A percentile compares a stretch with the other conserved stretches of the same genome.
These are phyloP conservation scores for Pogonomyrmex barbatus DNA, from an alignment of 1,140 invertebrate species.

Conservation along the genomic window DNA sequence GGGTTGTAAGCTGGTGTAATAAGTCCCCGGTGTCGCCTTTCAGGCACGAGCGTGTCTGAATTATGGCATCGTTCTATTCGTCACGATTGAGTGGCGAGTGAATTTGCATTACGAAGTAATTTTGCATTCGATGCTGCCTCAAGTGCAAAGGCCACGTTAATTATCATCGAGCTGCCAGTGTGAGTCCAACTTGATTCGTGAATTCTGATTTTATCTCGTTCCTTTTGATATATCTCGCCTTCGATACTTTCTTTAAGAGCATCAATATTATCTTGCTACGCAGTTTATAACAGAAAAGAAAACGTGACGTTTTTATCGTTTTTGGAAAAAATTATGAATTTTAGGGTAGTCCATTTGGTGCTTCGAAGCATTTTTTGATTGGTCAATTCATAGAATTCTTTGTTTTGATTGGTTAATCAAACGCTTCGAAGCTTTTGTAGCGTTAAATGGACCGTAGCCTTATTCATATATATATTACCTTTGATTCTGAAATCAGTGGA, in stretches of 20 bases:
- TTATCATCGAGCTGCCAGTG: not conserved
- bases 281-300: not conserved
- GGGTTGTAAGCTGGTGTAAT: too few relatives aligned
- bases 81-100: not conserved
- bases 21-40: not conserved
- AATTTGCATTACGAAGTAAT: conserved; percentile 10
- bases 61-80: not conserved
- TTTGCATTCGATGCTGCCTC: not conserved
- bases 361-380: too few relatives aligned
- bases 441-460: too few relatives aligned
- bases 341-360: too few relatives aligned
- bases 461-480: not conserved
- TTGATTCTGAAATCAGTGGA: not conserved
- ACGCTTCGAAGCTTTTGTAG: too few relatives aligned
- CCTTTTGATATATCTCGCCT: not conserved
- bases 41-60: not conserved
- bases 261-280: not conserved
- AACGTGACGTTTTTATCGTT: not conserved
- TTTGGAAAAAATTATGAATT: not conserved
- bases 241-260: not conserved
- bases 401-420: too few relatives aligned
- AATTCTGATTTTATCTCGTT: conserved; percentile 6
- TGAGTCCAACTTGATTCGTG: not conserved
- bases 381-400: too few relatives aligned
- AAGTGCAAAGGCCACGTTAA: conserved; percentile 7